Evolutionary conservation across 1,140 invertebrate species (phyloP), one percentile per base, ranked within the genome.

Genomic region (Halesus radiatus): DNA sequence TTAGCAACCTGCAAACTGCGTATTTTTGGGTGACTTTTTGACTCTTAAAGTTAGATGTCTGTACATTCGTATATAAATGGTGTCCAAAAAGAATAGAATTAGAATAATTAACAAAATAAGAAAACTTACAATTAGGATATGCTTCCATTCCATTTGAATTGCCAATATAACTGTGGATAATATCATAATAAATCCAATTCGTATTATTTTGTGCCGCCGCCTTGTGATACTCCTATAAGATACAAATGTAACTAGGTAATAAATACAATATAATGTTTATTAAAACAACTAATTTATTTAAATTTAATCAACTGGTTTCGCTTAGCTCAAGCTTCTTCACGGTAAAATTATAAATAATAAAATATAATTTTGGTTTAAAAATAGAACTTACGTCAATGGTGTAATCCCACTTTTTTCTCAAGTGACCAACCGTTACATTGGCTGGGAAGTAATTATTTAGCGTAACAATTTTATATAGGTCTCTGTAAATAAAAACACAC

Each of bases 371-470:
- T n/a, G n/a, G n/a, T n/a, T n/a, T n/a, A n/a, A n/a, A n/a, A n/a
- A 52, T 13, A 7, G 15, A 18, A 52, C 53, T 5, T 79, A 81
- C 80, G n/a, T 81, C 80, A 70, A 78, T 22, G n/a, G 70, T 81
- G 22, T 81, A 78, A 32, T 20, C 75, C 81, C 81, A 82, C 78
- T 82, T 82, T 64, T 82, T 80, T 26, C 78, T 58, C 64, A 82
- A 77, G n/a, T 80, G 78, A 74, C 74, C n/a, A 26, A 76, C 4
- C 4, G 81, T 62, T 22, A 80, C 53, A 23, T 26, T 73, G 16
- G 20, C 16, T 45, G 64, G n/a, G 50, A 53, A 62, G 58, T 80
- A 64, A 15, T 60, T 32, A 26, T 80, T 73, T 45, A 77, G 16
- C 15, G 80, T 7, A 60, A 80, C 29, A 15, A 80, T 60, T 74